A percentile compares a stretch with the other conserved stretches of the same genome.
These are phyloP conservation scores for Falcaria lacertinaria DNA, from an alignment of 2,888 invertebrate species.

Conservation along the genomic window DNA sequence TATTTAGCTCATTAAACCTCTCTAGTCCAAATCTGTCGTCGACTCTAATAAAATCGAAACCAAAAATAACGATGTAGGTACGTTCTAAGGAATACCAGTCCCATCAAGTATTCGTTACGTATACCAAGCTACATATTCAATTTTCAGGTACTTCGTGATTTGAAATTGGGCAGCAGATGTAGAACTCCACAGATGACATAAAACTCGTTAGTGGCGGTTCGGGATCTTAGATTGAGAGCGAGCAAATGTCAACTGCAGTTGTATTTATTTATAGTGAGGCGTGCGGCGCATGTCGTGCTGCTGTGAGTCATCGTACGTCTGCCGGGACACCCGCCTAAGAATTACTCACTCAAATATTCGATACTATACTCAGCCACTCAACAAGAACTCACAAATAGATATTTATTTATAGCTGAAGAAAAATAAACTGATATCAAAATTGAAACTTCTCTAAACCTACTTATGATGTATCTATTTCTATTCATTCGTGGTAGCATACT, in stretches of 20 bases:
- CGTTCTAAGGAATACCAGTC: background rate
- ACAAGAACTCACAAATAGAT: conserved; percentile 12
- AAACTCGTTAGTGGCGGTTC: conserved; percentile 45
- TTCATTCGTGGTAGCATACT: no score
- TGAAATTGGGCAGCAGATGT: conserved; percentile 7
- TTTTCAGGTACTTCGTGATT: background rate
- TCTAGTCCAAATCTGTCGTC: no score
- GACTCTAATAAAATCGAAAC: no score
- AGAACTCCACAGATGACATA: conserved; percentile 24
- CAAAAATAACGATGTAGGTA: no score
- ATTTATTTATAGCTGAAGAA: conserved; percentile 17
- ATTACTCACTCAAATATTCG: conserved; percentile 33
- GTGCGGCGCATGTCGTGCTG: conserved; percentile 49
- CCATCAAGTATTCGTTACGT: background rate
- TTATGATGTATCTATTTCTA: no score
- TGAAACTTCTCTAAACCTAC: no score
- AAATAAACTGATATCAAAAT: no score
- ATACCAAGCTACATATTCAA: conserved; percentile 1
- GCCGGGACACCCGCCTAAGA: conserved; percentile 59
- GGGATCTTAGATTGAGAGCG: conserved; percentile 65
- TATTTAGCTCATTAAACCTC: no score
- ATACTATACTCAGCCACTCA: conserved; percentile 26
- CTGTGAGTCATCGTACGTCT: conserved; percentile 66
- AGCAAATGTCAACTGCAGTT: conserved; percentile 71
- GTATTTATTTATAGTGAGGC: conserved; percentile 70